phyloP scores from a whole-genome alignment of 2,797 vertebrate species.

The Molothrus ater region DNA sequence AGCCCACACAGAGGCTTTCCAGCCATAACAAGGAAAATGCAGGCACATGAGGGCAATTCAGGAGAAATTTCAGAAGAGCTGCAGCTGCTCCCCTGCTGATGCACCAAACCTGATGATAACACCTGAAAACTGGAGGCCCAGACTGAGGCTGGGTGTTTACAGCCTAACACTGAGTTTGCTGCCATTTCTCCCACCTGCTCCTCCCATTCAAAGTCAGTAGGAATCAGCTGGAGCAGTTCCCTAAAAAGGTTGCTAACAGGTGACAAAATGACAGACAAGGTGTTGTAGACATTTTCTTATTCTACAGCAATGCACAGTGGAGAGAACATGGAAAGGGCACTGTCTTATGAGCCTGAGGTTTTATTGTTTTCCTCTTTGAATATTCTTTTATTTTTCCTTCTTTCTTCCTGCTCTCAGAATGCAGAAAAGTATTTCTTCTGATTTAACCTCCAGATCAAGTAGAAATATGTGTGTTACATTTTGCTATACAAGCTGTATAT shows the following conservation, averaged over 20 bases:
- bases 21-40: not conserved
- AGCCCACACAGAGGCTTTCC: not conserved
- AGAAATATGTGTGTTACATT: not conserved
- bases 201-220: not conserved
- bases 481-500: not conserved
- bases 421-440: not conserved
- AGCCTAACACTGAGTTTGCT: not conserved
- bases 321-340: not conserved
- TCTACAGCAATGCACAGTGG: not conserved
- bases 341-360: not conserved
- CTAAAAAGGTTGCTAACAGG: not conserved
- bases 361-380: slow-evolving; percentile 1
- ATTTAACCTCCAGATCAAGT: not conserved
- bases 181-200: not conserved
- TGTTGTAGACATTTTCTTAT: not conserved
- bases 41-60: not conserved
- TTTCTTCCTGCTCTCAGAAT: not conserved
- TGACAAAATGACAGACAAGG: not conserved
- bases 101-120: not conserved
- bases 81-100: not conserved
- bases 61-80: not conserved
- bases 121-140: not conserved
- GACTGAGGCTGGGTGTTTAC: not conserved
- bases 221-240: not conserved
- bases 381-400: slow-evolving; percentile 14